A percentile compares a stretch with the other conserved stretches of the same genome.
Conservation (phyloP, 2,888 invertebrate species). For the Drosophila rubida region DNA sequence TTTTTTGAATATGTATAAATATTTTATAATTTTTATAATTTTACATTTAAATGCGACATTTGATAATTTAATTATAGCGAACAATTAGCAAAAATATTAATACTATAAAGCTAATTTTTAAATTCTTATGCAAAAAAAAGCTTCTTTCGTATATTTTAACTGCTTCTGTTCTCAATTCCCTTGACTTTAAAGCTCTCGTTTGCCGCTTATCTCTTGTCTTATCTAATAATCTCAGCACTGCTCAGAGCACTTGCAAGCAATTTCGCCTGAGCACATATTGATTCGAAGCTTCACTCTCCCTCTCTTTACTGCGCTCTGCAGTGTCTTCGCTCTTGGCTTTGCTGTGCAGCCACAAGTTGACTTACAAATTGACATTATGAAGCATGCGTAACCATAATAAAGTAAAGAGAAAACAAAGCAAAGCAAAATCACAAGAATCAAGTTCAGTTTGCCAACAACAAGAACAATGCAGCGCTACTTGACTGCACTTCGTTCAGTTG, state of each 20-base stretch:
- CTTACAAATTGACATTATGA: constrained; percentile 55
- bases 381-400: constrained; percentile 46
- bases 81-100: too few species aligned
- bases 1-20: too few species aligned
- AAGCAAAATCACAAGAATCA: constrained; percentile 57
- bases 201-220: not conserved
- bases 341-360: constrained; percentile 1
- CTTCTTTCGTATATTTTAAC: not conserved
- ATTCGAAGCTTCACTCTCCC: constrained; percentile 13
- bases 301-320: not conserved
- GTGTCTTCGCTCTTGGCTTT: not conserved
- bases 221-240: constrained; percentile 16
- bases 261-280: constrained; percentile 34
- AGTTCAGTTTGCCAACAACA: constrained; percentile 46
- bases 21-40: too few species aligned
- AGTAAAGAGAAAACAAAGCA: constrained; percentile 23
- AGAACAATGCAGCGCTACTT: constrained; percentile 20
- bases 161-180: not conserved
- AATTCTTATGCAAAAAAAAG: too few species aligned
- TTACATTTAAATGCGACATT: too few species aligned
- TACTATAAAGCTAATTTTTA: too few species aligned
- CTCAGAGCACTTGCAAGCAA: constrained; percentile 27
- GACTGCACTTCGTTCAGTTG: constrained; percentile 20
- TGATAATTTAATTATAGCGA: too few species aligned
- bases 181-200: not conserved